Conservation (phyloP, 2,113 vertebrate genomes). For the Chrysemys picta region DNA sequence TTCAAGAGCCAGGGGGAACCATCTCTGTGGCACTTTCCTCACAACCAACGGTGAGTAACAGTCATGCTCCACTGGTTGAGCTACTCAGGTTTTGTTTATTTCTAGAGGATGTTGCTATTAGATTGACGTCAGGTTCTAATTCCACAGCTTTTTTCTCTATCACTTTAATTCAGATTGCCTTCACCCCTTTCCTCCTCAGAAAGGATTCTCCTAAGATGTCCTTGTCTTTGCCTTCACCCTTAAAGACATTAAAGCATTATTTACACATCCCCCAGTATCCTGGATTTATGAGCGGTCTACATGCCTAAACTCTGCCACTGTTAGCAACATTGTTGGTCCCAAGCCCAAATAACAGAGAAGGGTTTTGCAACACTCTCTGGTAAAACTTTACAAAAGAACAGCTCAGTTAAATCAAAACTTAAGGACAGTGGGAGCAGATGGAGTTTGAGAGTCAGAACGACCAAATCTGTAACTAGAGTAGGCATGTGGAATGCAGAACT, state of each 20-base stretch:
- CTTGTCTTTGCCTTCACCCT: background rate
- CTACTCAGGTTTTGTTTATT: background rate
- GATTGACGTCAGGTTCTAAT: conserved; percentile 35
- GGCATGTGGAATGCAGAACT: no score
- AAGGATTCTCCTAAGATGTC: background rate
- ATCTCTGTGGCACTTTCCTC: background rate
- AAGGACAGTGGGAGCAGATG: no score
- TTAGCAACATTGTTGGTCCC: no score
- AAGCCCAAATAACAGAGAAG: no score
- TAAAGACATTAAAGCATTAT: background rate
- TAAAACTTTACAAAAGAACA: no score
- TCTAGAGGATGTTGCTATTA: background rate
- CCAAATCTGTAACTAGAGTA: no score
- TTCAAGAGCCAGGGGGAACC: accelerated
- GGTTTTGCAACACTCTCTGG: no score
- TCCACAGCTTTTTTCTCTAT: background rate
- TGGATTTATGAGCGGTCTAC: no score
- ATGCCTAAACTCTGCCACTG: no score
- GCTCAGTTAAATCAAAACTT: no score
- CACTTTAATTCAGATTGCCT: background rate
- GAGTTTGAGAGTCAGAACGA: no score
- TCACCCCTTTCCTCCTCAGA: conserved; percentile 2
- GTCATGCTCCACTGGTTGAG: background rate
- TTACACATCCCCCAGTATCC: accelerated
- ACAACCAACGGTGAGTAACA: background rate